Evolutionary conservation across 2,113 vertebrate genomes (phyloP).

Genomic region (Microcebus lehilahytsara): DNA sequence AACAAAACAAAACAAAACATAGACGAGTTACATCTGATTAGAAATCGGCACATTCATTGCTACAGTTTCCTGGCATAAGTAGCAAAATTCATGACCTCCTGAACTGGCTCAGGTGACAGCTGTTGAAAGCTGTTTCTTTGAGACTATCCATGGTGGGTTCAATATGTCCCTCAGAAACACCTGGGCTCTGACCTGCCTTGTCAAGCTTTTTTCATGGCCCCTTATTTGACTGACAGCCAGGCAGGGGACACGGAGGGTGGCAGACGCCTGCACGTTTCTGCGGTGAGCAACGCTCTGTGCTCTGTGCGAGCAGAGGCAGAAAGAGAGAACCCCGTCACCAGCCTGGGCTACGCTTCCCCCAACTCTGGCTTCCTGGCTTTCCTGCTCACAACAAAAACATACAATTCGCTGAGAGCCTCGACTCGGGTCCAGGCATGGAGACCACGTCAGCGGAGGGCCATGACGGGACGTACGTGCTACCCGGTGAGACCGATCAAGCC

Average conservation of each 20-base stretch:
- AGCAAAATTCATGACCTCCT: neutral
- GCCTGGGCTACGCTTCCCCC: neutral
- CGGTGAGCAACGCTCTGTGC: accelerated
- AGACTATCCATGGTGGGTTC: accelerated
- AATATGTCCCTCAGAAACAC: neutral
- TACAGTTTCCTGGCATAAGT: neutral
- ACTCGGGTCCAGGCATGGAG: neutral
- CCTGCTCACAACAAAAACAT: neutral
- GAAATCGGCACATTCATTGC: constrained; percentile 6
- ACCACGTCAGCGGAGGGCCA: too few relatives aligned
- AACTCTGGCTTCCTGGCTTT: neutral
- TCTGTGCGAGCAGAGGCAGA: accelerated
- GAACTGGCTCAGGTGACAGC: neutral
- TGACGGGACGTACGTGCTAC: too few relatives aligned
- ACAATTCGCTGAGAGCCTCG: neutral
- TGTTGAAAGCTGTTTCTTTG: neutral
- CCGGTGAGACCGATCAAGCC: neutral
- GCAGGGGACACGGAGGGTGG: neutral
- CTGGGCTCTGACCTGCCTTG: neutral
- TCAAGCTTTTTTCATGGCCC: neutral
- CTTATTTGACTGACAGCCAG: neutral
- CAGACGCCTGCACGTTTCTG: neutral
- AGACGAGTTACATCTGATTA: constrained; percentile 4
- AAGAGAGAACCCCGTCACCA: neutral
- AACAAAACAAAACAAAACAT: constrained; percentile 3